Percentiles rank a stretch among this genome's conserved stretches.
Conservation (phyloP, 2,797 vertebrate genomes). For the Ceryle rudis region DNA sequence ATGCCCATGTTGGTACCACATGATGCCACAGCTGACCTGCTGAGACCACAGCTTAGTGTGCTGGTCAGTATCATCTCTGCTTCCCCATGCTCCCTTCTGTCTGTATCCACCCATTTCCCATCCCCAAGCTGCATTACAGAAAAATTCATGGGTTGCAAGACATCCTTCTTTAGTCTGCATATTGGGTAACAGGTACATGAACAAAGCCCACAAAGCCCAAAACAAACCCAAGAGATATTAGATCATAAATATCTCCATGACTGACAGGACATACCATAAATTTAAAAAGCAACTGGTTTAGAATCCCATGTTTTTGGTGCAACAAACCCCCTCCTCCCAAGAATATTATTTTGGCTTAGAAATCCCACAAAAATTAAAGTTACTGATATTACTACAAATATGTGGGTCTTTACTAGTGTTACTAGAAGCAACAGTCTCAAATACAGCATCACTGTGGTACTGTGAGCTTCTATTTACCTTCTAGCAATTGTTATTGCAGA, state of each 20-base stretch:
- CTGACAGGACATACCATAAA: not conserved
- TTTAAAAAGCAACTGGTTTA: not conserved
- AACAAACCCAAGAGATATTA: not conserved
- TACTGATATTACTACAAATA: not conserved
- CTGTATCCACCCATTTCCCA: not conserved
- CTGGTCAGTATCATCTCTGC: not conserved
- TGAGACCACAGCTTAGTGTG: not conserved
- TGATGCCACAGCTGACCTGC: not conserved
- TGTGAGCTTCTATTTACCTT: not conserved
- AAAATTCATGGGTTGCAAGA: not conserved
- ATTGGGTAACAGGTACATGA: not conserved
- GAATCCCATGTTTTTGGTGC: not conserved
- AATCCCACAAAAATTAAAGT: not conserved
- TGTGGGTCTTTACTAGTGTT: not conserved
- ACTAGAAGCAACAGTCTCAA: slow-evolving; percentile 16
- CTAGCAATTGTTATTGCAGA: not conserved
- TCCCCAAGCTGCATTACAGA: not conserved
- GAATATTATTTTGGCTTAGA: not conserved
- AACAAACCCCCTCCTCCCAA: not conserved
- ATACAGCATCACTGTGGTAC: not conserved
- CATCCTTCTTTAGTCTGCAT: not conserved
- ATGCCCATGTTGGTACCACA: not conserved
- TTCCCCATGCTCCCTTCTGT: not conserved
- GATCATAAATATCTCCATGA: not conserved
- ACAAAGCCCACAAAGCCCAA: not conserved